phyloP scores from a whole-genome alignment of 1,140 invertebrate genomes.

The Leptinotarsa lineolata region DNA sequence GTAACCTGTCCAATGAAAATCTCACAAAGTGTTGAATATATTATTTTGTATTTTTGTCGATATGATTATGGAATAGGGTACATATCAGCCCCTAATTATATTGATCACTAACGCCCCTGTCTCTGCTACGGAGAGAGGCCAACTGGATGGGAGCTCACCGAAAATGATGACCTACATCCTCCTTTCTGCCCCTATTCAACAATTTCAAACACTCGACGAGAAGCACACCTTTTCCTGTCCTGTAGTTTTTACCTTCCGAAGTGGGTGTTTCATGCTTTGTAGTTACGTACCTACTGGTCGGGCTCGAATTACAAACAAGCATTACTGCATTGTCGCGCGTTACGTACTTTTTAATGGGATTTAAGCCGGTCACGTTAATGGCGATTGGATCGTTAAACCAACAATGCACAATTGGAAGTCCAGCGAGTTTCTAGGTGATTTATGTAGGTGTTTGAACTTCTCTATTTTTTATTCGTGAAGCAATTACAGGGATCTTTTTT shows the following conservation, averaged over 20 bases:
- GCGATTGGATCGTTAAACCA: background rate
- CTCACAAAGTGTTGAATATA: no score
- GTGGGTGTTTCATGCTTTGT: slow-evolving; percentile 5
- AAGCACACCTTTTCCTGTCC: slow-evolving; percentile 19
- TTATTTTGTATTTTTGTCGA: no score
- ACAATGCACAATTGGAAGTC: background rate
- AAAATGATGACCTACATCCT: slow-evolving; percentile 21
- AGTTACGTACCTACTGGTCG: background rate
- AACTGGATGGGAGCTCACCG: background rate
- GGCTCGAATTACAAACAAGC: background rate
- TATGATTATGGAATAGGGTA: no score
- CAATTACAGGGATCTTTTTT: no score
- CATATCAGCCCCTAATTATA: no score
- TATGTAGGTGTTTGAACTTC: background rate
- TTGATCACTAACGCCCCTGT: background rate
- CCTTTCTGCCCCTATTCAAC: background rate
- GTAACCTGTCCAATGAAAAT: no score
- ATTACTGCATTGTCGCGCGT: background rate
- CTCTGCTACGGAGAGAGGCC: background rate
- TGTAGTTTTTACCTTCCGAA: background rate
- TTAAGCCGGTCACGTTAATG: background rate
- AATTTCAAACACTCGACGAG: background rate
- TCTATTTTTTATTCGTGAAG: no score
- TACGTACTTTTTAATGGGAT: background rate
- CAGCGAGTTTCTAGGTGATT: background rate